These are phyloP conservation scores for Drosophila nigritarsus DNA, from an alignment of 2,888 invertebrate species.

Conservation along the genomic window DNA sequence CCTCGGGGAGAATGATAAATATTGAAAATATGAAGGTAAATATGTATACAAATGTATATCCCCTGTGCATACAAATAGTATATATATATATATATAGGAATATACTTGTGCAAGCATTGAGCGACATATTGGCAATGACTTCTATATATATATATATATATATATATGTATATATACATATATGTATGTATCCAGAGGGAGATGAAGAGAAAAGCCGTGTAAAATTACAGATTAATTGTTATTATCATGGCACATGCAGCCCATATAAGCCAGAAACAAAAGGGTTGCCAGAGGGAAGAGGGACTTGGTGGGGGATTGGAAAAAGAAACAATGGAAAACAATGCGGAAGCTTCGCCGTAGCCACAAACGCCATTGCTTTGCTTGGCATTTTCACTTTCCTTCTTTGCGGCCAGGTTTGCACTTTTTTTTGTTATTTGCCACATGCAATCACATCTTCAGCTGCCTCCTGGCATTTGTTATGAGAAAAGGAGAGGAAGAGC, in stretches of 20 bases:
- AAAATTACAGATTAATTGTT: conserved; percentile 62
- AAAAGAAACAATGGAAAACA: conserved; percentile 41
- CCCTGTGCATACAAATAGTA: background rate
- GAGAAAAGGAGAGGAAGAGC: conserved; percentile 16
- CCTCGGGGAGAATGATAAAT: conserved; percentile 49
- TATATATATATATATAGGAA: background rate
- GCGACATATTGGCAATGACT: conserved; percentile 51
- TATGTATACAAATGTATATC: background rate
- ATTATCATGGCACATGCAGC: conserved; percentile 38
- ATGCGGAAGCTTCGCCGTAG: conserved; percentile 55
- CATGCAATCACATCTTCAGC: conserved; percentile 20
- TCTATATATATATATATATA: conserved; percentile 15
- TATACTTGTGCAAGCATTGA: conserved; percentile 31
- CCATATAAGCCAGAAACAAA: conserved; percentile 22
- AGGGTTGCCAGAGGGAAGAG: conserved; percentile 19
- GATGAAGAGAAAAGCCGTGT: conserved; percentile 45
- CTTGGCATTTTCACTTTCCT: conserved; percentile 63
- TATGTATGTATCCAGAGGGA: background rate
- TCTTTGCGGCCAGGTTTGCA: conserved; percentile 35
- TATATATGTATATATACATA: background rate
- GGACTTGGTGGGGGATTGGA: background rate
- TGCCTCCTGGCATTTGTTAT: conserved; percentile 31
- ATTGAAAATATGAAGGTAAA: conserved; percentile 43
- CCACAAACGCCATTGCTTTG: conserved; percentile 32
- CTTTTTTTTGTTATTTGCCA: conserved; percentile 33